phyloP scores from a whole-genome alignment of 2,888 invertebrate genomes.

The Ectropis crepuscularia region DNA sequence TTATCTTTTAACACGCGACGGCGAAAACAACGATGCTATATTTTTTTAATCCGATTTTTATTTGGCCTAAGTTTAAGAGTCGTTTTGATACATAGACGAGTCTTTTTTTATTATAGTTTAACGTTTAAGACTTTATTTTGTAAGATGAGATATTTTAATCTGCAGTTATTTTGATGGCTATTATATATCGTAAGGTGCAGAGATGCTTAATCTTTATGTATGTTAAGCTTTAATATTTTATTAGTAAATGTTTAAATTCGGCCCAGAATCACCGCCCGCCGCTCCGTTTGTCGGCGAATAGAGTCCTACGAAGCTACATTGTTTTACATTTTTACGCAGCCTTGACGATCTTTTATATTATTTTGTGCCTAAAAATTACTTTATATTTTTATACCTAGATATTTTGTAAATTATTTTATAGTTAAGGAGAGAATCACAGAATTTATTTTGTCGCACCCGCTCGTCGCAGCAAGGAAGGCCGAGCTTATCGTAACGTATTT shows the following conservation, averaged over 20 bases:
- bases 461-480: slow-evolving; percentile 56
- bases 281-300: slow-evolving; percentile 53
- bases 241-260: slow-evolving; percentile 83
- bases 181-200: slow-evolving; percentile 83
- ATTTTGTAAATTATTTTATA: slow-evolving; percentile 80
- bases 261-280: slow-evolving; percentile 67
- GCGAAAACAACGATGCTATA: slow-evolving; percentile 73
- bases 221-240: slow-evolving; percentile 86
- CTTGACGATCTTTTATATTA: slow-evolving; percentile 60
- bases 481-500: slow-evolving; percentile 60
- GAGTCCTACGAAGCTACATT: slow-evolving; percentile 70
- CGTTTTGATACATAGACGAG: slow-evolving; percentile 68
- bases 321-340: slow-evolving; percentile 72
- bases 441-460: slow-evolving; percentile 48
- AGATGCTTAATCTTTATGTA: slow-evolving; percentile 85
- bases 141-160: slow-evolving; percentile 85
- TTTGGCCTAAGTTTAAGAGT: slow-evolving; percentile 80
- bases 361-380: slow-evolving; percentile 67
- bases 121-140: slow-evolving; percentile 81
- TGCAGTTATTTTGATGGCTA: slow-evolving; percentile 85
- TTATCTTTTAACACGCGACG: slow-evolving; percentile 59
- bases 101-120: slow-evolving; percentile 80
- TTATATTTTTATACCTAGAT: slow-evolving; percentile 81
- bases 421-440: slow-evolving; percentile 65
- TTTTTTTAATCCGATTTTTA: slow-evolving; percentile 61